phyloP scores from a whole-genome alignment of 2,113 vertebrate genomes.

The Muntiacus muntjak region DNA sequence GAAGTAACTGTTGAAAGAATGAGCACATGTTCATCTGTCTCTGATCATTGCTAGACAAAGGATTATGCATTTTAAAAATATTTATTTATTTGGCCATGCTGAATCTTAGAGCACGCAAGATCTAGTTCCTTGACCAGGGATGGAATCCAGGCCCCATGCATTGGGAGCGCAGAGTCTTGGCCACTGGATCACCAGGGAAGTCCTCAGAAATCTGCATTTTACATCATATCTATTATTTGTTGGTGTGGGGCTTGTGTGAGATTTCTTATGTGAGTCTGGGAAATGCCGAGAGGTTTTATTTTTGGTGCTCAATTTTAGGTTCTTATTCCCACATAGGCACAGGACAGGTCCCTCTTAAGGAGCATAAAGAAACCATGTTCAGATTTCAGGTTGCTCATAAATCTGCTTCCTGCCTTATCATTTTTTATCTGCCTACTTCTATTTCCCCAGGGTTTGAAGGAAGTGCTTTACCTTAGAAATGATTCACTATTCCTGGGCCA shows the following conservation, averaged over 20 bases:
- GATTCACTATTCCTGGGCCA: constrained; percentile 49
- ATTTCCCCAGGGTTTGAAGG: constrained; percentile 52
- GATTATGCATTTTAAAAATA: not conserved
- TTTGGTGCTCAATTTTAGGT: not conserved
- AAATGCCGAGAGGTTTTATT: constrained; percentile 28
- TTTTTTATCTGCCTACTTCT: constrained; percentile 71
- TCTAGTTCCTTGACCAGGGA: not conserved
- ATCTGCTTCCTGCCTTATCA: constrained; percentile 57
- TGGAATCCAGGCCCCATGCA: not conserved
- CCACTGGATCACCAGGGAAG: not conserved
- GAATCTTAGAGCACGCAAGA: not conserved
- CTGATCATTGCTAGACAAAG: not conserved
- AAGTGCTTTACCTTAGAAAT: constrained; percentile 59
- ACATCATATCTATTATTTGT: not conserved
- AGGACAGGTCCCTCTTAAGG: constrained; percentile 35
- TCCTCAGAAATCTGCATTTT: not conserved
- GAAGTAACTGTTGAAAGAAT: not conserved
- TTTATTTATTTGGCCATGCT: not conserved
- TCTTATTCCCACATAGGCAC: not conserved
- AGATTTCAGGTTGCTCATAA: constrained; percentile 37
- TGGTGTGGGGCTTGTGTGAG: not conserved
- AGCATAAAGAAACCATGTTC: constrained; percentile 62
- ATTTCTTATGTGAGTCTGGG: not conserved
- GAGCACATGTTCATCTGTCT: not conserved
- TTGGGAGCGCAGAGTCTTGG: not conserved